phyloP scores from a whole-genome alignment of 2,888 invertebrate genomes.

The Germaria angustata region DNA sequence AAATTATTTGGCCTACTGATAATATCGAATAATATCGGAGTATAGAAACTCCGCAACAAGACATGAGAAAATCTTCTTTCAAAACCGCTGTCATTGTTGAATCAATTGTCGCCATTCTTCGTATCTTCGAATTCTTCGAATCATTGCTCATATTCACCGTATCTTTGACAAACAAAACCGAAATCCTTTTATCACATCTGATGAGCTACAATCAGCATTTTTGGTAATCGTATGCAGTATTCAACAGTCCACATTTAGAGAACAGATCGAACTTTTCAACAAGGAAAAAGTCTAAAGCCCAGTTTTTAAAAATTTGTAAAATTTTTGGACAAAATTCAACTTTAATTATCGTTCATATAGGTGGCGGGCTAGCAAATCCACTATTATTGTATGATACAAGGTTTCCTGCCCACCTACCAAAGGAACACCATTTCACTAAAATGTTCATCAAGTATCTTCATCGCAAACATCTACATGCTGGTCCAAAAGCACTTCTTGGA shows the following conservation, averaged over 20 bases:
- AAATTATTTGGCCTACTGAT: no score
- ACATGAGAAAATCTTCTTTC: slow-evolving; percentile 17
- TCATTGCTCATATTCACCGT: no score
- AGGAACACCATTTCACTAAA: slow-evolving; percentile 51
- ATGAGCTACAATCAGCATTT: slow-evolving; percentile 12
- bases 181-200: neutral
- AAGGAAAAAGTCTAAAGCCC: neutral
- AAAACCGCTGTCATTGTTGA: neutral
- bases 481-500: slow-evolving; percentile 53
- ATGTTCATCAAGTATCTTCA: slow-evolving; percentile 50
- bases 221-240: slow-evolving; percentile 1
- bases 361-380: slow-evolving; percentile 64
- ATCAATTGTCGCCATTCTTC: slow-evolving; percentile 29
- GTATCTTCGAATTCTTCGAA: no score
- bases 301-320: slow-evolving; percentile 22
- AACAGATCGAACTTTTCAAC: slow-evolving; percentile 6
- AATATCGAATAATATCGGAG: no score
- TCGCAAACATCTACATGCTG: slow-evolving; percentile 50
- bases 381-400: slow-evolving; percentile 67
- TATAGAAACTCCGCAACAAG: slow-evolving; percentile 61
- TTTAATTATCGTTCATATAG: slow-evolving; percentile 68
- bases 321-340: slow-evolving; percentile 24
- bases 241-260: neutral
- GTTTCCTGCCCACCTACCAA: slow-evolving; percentile 71
- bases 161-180: no score